Evolutionary conservation across 2,888 invertebrate genomes (phyloP).

Genomic region (Agriotes lineatus): DNA sequence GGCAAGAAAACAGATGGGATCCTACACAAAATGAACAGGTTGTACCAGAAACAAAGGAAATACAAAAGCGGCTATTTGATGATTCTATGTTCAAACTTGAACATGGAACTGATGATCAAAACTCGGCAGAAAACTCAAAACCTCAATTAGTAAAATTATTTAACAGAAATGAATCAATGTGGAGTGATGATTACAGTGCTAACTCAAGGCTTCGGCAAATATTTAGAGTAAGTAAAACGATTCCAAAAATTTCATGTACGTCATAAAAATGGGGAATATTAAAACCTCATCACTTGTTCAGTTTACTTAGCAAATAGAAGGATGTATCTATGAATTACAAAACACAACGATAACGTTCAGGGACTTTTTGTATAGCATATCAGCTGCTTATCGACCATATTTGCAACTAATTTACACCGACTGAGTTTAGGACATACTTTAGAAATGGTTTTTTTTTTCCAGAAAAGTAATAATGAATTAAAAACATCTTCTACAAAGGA

Average conservation of each 20-base stretch:
- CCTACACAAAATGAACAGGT: constrained; percentile 95
- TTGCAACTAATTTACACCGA: too few species aligned
- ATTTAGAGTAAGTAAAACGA: constrained; percentile 85
- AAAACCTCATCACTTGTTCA: too few species aligned
- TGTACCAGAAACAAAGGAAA: constrained; percentile 91
- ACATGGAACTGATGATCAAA: constrained; percentile 87
- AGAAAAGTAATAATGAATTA: constrained; percentile 82
- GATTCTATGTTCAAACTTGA: constrained; percentile 99
- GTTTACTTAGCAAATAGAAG: too few species aligned
- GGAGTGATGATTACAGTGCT: constrained; percentile 94
- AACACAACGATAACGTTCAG: too few species aligned
- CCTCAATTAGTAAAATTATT: constrained; percentile 82
- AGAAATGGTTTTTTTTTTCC: constrained; percentile 57
- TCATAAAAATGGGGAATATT: too few species aligned
- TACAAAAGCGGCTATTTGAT: constrained; percentile 88
- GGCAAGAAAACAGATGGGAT: constrained; percentile 99
- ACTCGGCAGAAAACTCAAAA: constrained; percentile 76
- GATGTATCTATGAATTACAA: too few species aligned
- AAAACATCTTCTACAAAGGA: constrained; percentile 78
- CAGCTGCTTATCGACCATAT: too few species aligned
- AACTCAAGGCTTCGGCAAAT: constrained; percentile 87
- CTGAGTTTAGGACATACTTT: too few species aligned
- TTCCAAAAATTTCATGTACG: too few species aligned
- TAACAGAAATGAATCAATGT: constrained; percentile 82
- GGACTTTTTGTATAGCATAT: too few species aligned